Base-by-base conservation (phyloP, 2,113 vertebrate genomes). In the Bufo gargarizans region DNA sequence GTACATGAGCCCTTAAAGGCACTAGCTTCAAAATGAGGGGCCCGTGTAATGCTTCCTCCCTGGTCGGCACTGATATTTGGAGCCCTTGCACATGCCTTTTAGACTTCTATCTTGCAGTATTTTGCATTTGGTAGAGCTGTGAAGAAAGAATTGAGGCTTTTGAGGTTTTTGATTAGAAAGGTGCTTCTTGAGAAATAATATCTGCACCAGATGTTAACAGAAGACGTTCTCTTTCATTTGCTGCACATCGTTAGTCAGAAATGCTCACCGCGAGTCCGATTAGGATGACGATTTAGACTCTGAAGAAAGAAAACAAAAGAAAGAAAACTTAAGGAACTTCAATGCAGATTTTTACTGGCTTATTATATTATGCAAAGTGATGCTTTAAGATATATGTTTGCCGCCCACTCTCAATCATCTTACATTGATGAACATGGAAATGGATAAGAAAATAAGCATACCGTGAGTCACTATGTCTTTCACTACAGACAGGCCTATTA, bases 81-180 rank as follows among this genome's bases (percentile, higher is more conserved):
- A 43, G 22, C 69, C 22, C 69, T 17, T 65, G 63, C 20, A n/a
- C 20, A n/a, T n/a, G 2, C 63, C 63, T 22, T 16, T 9, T 69
- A 6, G 65, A 65, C 3, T 69, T 69, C 9, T 33, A 33, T 13
- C 33, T 33, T 33, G 9, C n/a, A 69, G 67, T 47, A 47, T 76
- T 76, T 45, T 69, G 69, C 69, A 56, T 79, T 55, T 78, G 77
- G 77, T 33, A 59, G 55, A 7, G 14, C 10, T 43, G n/a, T 58
- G 55, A 59, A 80, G 53, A 80, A 13, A 58, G 53, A 58, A 58
- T 43, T 17, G 13, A 43, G 13, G 53, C 55, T 59, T 80, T 55
- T 80, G 77, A 58, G 77, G 53, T 14, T 58, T 53, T 58, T 80
- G 77, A 80, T 80, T 10, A 71, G 61, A 74, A 84, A 84, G 82